phyloP scores from a whole-genome alignment of 2,113 vertebrate genomes.

The Chaenocephalus aceratus region DNA sequence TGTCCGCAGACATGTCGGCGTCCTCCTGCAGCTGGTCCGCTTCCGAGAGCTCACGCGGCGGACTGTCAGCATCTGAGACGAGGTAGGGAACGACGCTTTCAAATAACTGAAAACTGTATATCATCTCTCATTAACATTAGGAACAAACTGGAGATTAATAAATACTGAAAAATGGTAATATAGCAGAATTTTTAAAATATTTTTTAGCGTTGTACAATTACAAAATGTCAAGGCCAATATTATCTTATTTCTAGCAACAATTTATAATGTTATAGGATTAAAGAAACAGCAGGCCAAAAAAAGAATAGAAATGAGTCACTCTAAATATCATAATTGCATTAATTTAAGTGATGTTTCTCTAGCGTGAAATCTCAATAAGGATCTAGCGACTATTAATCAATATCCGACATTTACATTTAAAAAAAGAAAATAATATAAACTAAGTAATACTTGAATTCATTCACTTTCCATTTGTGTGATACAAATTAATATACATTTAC shows the following conservation, averaged over 20 bases:
- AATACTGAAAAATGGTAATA: not conserved
- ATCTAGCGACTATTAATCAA: not conserved
- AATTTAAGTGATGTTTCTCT: not conserved
- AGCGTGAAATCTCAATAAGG: not conserved
- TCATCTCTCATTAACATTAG: no score
- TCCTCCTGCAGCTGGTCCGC: slow-evolving; percentile 74
- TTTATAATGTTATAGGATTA: not conserved
- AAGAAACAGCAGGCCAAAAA: not conserved
- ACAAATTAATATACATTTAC: not conserved
- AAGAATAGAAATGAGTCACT: not conserved
- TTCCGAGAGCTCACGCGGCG: slow-evolving; percentile 28
- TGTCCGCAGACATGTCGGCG: slow-evolving; percentile 53
- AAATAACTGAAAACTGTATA: not conserved
- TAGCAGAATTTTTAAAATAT: not conserved
- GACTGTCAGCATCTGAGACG: not conserved
- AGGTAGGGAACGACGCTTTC: not conserved
- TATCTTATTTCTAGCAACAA: not conserved
- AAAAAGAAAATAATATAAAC: not conserved
- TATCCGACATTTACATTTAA: not conserved
- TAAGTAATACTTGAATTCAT: not conserved
- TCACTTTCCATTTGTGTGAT: not conserved
- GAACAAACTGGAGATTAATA: no score
- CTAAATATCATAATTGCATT: not conserved
- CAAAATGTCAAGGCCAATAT: not conserved
- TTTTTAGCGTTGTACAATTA: not conserved